Conservation (phyloP, 2,888 invertebrate genomes). For the Cartodere bifasciata region DNA sequence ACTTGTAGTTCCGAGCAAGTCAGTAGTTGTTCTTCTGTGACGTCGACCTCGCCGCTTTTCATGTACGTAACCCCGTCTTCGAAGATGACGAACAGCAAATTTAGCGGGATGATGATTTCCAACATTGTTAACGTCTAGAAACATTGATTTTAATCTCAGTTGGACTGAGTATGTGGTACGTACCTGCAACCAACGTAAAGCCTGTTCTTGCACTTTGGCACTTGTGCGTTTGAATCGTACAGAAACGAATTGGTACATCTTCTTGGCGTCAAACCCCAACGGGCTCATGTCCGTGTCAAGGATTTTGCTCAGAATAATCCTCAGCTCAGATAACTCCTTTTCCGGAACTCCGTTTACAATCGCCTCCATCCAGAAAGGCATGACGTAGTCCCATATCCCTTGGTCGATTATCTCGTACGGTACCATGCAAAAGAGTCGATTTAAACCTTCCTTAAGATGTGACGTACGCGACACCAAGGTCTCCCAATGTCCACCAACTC, state of each 20-base stretch:
- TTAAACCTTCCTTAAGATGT: conserved; percentile 89
- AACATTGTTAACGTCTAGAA: conserved; percentile 70
- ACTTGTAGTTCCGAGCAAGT: conserved; percentile 26
- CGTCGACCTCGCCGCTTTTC: conserved; percentile 41
- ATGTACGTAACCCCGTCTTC: conserved; percentile 72
- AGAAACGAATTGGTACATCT: conserved; percentile 89
- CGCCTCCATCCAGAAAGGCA: conserved; percentile 99
- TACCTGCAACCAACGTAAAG: conserved; percentile 78
- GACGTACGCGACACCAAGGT: conserved; percentile 75
- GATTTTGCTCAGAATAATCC: conserved; percentile 80
- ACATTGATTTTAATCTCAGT: not conserved
- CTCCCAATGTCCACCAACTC: conserved; percentile 95
- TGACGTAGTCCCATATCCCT: conserved; percentile 95
- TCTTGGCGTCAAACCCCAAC: conserved; percentile 84
- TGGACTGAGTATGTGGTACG: conserved; percentile 5
- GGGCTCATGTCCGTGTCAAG: conserved; percentile 94
- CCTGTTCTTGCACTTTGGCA: conserved; percentile 76
- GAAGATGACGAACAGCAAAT: conserved; percentile 80
- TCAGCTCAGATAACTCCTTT: conserved; percentile 72
- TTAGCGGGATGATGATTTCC: conserved; percentile 80
- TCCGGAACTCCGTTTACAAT: conserved; percentile 86
- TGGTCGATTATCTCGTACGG: conserved; percentile 95
- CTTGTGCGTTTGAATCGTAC: conserved; percentile 69
- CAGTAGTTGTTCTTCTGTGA: conserved; percentile 33
- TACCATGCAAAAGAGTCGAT: conserved; percentile 86